Percentiles rank a stretch among this genome's conserved stretches.
These are phyloP conservation scores for Drosophila malerkotliana DNA, from an alignment of 1,140 invertebrate genomes.

Conservation along the genomic window DNA sequence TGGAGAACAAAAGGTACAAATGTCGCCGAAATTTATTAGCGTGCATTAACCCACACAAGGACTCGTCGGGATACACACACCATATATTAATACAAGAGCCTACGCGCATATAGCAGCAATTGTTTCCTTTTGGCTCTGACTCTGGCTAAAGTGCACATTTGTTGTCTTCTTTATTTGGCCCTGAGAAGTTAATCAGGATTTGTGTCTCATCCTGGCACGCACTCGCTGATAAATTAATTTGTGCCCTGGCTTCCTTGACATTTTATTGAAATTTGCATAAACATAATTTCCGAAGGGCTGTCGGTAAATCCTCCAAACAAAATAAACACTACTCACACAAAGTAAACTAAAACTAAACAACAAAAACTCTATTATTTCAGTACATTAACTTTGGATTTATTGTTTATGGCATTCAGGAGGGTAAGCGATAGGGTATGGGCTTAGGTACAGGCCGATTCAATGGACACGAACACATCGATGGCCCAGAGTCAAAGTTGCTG, in stretches of 20 bases:
- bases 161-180: slow-evolving; percentile 53
- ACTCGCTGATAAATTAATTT: slow-evolving; percentile 71
- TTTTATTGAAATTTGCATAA: slow-evolving; percentile 76
- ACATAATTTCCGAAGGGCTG: slow-evolving; percentile 69
- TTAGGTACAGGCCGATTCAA: not conserved
- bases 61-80: slow-evolving; percentile 27
- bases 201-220: slow-evolving; percentile 53
- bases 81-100: slow-evolving; percentile 40
- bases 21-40: slow-evolving; percentile 77
- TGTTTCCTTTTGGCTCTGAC: slow-evolving; percentile 67
- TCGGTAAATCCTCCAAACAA: slow-evolving; percentile 52
- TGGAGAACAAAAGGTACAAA: slow-evolving; percentile 70
- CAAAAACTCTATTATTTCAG: slow-evolving; percentile 76
- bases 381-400: slow-evolving; percentile 80
- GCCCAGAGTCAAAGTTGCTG: slow-evolving; percentile 30
- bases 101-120: slow-evolving; percentile 52
- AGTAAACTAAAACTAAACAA: slow-evolving; percentile 40
- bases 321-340: slow-evolving; percentile 47
- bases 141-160: slow-evolving; percentile 57
- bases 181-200: slow-evolving; percentile 74
- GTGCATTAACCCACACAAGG: slow-evolving; percentile 70
- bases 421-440: not conserved
- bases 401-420: slow-evolving; percentile 56
- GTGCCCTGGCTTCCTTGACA: slow-evolving; percentile 42
- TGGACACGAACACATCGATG: slow-evolving; percentile 29